Percentiles rank a stretch among this genome's conserved stretches.
phyloP scores from a whole-genome alignment of 2,888 invertebrate species.

The Epinotia nisella region DNA sequence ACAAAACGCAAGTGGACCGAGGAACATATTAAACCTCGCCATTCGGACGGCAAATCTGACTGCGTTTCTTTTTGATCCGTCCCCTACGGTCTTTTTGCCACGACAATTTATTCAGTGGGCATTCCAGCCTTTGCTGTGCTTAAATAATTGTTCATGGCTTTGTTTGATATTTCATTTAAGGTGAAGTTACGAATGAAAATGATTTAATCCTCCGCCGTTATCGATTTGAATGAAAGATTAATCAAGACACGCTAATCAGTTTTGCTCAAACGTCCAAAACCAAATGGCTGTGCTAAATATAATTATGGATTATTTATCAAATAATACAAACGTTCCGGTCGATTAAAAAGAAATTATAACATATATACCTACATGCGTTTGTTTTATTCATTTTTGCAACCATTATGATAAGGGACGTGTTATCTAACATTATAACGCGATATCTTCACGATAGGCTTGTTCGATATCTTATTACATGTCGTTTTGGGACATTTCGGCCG shows the following conservation, averaged over 20 bases:
- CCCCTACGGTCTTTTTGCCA: constrained; percentile 35
- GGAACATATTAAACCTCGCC: constrained; percentile 3
- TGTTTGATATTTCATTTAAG: constrained; percentile 36
- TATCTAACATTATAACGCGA: too few species aligned
- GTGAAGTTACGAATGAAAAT: constrained; percentile 16
- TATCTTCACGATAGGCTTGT: too few species aligned
- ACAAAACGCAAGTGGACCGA: neutral
- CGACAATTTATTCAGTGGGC: constrained; percentile 42
- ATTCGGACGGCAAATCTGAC: neutral
- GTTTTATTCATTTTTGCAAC: too few species aligned
- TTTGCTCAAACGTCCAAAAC: neutral
- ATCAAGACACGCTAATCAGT: neutral
- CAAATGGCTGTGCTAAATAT: too few species aligned
- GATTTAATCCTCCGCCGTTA: too few species aligned
- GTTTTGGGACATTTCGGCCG: too few species aligned
- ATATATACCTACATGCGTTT: too few species aligned
- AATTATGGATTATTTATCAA: too few species aligned
- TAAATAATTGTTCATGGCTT: constrained; percentile 41
- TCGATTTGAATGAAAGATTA: neutral
- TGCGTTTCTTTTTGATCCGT: constrained; percentile 31
- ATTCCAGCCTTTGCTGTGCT: constrained; percentile 37
- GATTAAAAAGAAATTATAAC: too few species aligned
- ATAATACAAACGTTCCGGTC: too few species aligned
- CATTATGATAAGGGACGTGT: too few species aligned
- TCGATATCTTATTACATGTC: too few species aligned